Percentiles rank a stretch among this genome's conserved stretches.
phyloP scores from a whole-genome alignment of 2,888 invertebrate genomes.

The Sepiola atlantica region DNA sequence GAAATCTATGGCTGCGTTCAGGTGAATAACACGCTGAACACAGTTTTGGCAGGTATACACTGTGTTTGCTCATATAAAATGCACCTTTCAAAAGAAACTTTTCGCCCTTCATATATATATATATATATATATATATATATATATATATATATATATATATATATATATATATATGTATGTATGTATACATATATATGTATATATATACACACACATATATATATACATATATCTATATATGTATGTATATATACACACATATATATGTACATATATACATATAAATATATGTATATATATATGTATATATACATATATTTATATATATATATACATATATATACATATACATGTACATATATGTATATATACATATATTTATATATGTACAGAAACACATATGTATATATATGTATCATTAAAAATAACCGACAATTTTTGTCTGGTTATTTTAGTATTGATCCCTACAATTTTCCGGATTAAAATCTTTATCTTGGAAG shows the following conservation, averaged over 20 bases:
- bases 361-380: not conserved
- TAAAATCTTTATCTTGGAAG: too few relatives aligned
- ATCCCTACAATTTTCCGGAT: too few relatives aligned
- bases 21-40: not conserved
- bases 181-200: not conserved
- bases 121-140: not conserved
- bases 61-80: not conserved
- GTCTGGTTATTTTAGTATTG: too few relatives aligned
- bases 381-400: not conserved
- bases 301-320: not conserved
- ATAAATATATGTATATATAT: not conserved
- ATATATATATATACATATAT: not conserved
- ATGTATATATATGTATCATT: too few relatives aligned
- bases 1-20: not conserved
- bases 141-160: not conserved
- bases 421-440: too few relatives aligned
- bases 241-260: too few relatives aligned
- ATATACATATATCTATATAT: not conserved
- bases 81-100: not conserved
- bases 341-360: not conserved
- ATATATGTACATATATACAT: too few relatives aligned
- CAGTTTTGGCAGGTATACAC: not conserved
- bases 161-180: not conserved
- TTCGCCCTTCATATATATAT: not conserved
- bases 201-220: too few relatives aligned